Percentiles rank a stretch among this genome's conserved stretches.
Evolutionary conservation across 2,113 vertebrate genomes (phyloP).

Genomic region (Mixornis gularis): DNA sequence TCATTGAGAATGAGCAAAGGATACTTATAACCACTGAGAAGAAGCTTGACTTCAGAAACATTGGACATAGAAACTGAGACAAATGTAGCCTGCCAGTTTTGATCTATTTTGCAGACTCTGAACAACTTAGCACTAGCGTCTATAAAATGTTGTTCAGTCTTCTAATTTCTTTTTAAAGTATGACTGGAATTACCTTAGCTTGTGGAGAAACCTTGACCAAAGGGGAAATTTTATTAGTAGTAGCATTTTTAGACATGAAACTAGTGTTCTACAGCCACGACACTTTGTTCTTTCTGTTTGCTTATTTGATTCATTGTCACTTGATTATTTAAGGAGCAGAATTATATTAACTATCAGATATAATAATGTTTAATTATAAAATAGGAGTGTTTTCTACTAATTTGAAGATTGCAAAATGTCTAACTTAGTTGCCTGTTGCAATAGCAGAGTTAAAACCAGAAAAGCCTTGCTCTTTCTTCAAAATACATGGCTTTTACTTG

Average conservation of each 20-base stretch:
- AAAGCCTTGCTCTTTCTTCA: background rate
- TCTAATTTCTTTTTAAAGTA: background rate
- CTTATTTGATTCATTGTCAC: background rate
- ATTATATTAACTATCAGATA: background rate
- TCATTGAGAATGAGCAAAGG: background rate
- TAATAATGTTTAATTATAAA: background rate
- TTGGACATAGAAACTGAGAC: background rate
- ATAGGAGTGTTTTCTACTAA: background rate
- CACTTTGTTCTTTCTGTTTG: background rate
- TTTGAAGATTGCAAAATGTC: background rate
- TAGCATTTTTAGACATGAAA: background rate
- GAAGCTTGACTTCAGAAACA: background rate
- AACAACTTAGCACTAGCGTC: background rate
- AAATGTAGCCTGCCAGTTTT: background rate
- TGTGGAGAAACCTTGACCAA: background rate
- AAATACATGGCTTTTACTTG: background rate
- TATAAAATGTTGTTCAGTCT: background rate
- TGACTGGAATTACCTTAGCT: background rate
- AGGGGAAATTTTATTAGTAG: background rate
- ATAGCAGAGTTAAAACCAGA: background rate
- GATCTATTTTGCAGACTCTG: background rate
- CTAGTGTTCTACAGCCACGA: background rate
- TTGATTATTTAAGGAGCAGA: background rate
- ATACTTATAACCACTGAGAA: background rate
- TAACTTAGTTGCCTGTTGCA: background rate